Percentiles rank a stretch among this genome's conserved stretches.
These are phyloP conservation scores for Orchestia grillus DNA, from an alignment of 1,140 invertebrate genomes.

Conservation along the genomic window DNA sequence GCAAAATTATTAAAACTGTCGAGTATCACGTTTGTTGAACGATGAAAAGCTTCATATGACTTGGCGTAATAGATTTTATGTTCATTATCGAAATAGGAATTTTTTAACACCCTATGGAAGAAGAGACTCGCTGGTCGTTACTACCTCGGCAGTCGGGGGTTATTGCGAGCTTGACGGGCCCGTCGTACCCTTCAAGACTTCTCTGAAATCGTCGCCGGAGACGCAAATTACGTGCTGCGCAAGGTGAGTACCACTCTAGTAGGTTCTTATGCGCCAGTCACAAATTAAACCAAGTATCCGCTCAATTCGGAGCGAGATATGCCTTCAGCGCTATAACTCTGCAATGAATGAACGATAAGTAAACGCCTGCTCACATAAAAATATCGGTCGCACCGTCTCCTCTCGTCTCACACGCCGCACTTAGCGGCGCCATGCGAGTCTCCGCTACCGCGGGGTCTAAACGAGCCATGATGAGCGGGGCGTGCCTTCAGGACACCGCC, in stretches of 20 bases:
- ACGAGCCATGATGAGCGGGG: too few relatives aligned
- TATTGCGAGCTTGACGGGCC: background rate
- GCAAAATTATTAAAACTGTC: too few relatives aligned
- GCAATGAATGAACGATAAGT: slow-evolving; percentile 36
- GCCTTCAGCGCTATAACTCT: background rate
- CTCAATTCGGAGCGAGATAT: background rate
- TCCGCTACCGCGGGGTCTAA: background rate
- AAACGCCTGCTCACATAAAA: background rate
- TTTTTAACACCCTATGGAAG: background rate
- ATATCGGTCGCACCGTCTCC: background rate
- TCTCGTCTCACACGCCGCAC: background rate
- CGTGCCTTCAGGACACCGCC: too few relatives aligned
- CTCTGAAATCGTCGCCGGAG: background rate
- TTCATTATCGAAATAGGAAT: background rate
- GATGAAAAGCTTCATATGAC: too few relatives aligned
- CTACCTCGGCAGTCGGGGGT: too few relatives aligned
- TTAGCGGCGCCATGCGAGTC: background rate
- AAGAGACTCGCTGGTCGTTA: background rate
- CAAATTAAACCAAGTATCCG: background rate
- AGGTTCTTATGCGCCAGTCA: background rate
- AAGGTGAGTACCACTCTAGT: background rate
- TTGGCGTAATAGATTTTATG: background rate
- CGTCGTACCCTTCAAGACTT: background rate
- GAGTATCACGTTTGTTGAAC: too few relatives aligned
- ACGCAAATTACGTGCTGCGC: background rate